Conservation (phyloP, 2,888 invertebrate genomes). For the Terebella lapidaria region DNA sequence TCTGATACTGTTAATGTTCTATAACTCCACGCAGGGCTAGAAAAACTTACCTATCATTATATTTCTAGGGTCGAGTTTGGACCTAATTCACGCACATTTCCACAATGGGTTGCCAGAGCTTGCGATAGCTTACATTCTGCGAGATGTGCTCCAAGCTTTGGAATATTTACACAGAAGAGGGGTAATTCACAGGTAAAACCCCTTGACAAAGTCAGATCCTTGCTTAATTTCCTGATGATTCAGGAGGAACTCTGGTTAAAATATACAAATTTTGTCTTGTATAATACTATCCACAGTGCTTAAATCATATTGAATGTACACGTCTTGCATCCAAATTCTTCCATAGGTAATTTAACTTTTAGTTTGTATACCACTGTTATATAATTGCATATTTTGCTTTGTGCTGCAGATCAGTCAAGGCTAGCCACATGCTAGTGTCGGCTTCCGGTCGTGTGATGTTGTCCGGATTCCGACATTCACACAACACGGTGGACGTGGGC, state of each 20-base stretch:
- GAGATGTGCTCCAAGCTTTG: conserved; percentile 73
- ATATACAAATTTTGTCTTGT: no score
- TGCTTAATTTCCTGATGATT: not conserved
- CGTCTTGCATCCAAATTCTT: no score
- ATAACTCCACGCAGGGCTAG: not conserved
- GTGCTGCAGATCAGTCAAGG: conserved; percentile 69
- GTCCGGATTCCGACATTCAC: conserved; percentile 75
- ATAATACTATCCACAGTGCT: no score
- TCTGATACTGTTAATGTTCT: no score
- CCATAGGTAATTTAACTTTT: no score
- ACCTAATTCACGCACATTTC: conserved; percentile 72
- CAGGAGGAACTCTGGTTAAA: no score
- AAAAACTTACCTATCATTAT: not conserved
- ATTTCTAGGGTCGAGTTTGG: conserved; percentile 66
- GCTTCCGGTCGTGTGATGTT: conserved; percentile 69
- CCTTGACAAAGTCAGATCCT: not conserved
- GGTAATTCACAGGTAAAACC: conserved; percentile 73
- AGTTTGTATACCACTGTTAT: no score
- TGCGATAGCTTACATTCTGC: conserved; percentile 72
- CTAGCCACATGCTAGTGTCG: conserved; percentile 77
- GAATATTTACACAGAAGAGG: conserved; percentile 80
- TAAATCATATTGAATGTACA: no score
- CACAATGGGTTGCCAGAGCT: conserved; percentile 74
- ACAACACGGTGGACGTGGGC: conserved; percentile 65
- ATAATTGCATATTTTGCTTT: no score